A percentile compares a stretch with the other conserved stretches of the same genome.
Evolutionary conservation across 2,797 vertebrate species (phyloP).

Genomic region (Acanthiza pusilla): DNA sequence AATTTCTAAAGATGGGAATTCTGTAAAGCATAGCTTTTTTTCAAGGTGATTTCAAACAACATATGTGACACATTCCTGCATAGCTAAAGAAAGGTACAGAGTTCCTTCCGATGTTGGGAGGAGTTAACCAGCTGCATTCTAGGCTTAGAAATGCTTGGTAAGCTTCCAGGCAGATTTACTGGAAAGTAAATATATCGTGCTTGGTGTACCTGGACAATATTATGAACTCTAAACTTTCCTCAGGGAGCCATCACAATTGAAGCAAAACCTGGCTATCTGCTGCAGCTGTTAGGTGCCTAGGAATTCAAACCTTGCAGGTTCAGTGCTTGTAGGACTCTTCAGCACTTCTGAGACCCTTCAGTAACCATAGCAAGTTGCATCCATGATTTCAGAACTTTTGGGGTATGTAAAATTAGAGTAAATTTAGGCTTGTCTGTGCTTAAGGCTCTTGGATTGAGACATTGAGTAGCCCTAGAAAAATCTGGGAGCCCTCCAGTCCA

Average conservation of each 20-base stretch:
- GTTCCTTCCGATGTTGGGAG: not conserved
- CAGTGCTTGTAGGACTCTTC: not conserved
- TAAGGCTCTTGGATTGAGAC: not conserved
- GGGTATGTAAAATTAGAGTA: not conserved
- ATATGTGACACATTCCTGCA: not conserved
- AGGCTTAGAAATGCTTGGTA: not conserved
- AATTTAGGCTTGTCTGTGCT: not conserved
- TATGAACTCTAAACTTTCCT: not conserved
- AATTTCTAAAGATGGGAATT: not conserved
- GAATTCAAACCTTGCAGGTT: not conserved
- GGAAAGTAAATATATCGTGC: not conserved
- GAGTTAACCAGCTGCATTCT: not conserved
- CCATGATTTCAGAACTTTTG: not conserved
- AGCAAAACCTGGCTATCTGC: not conserved
- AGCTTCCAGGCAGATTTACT: not conserved
- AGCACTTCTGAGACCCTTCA: not conserved
- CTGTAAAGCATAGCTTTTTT: not conserved
- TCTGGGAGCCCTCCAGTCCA: not conserved
- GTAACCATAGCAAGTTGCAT: not conserved
- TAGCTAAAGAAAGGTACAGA: not conserved
- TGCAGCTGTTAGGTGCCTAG: not conserved
- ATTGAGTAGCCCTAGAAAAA: not conserved
- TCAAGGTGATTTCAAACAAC: not conserved
- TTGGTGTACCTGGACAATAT: not conserved
- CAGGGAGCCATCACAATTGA: not conserved